Conservation (phyloP, 1,140 invertebrate genomes). For the Ooceraea biroi region DNA sequence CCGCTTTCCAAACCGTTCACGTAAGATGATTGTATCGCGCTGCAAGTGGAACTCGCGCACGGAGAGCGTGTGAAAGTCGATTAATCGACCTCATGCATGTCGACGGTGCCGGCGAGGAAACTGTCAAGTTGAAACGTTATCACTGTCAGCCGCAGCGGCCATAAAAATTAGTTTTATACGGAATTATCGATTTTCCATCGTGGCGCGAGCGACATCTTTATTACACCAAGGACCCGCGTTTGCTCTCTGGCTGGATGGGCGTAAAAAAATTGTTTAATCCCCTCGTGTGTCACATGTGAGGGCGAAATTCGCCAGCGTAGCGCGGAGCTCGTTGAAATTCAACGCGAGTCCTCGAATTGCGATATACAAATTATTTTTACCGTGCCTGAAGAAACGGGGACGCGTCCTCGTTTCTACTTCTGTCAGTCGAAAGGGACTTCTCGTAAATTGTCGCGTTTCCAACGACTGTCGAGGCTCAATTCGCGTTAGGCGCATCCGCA, state of each 20-base stretch:
- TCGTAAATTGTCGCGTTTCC: no score
- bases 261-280: slow-evolving; percentile 50
- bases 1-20: neutral
- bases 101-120: slow-evolving; percentile 47
- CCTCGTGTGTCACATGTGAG: slow-evolving; percentile 14
- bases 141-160: slow-evolving; percentile 54
- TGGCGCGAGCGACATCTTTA: slow-evolving; percentile 47
- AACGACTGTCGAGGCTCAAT: no score
- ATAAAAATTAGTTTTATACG: slow-evolving; percentile 61
- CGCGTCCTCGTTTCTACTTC: no score
- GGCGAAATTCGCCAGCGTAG: slow-evolving; percentile 28
- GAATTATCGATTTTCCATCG: slow-evolving; percentile 53
- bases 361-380: no score
- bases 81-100: slow-evolving; percentile 65
- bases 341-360: slow-evolving; percentile 26
- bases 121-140: slow-evolving; percentile 66
- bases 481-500: neutral
- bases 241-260: neutral
- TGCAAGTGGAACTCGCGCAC: slow-evolving; percentile 11
- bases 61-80: slow-evolving; percentile 54
- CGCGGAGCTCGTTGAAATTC: slow-evolving; percentile 47
- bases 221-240: slow-evolving; percentile 8
- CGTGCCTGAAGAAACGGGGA: no score
- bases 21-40: slow-evolving; percentile 34
- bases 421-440: no score